A percentile compares a stretch with the other conserved stretches of the same genome.
Conservation (phyloP, 2,113 vertebrate species). For the Zootoca vivipara region DNA sequence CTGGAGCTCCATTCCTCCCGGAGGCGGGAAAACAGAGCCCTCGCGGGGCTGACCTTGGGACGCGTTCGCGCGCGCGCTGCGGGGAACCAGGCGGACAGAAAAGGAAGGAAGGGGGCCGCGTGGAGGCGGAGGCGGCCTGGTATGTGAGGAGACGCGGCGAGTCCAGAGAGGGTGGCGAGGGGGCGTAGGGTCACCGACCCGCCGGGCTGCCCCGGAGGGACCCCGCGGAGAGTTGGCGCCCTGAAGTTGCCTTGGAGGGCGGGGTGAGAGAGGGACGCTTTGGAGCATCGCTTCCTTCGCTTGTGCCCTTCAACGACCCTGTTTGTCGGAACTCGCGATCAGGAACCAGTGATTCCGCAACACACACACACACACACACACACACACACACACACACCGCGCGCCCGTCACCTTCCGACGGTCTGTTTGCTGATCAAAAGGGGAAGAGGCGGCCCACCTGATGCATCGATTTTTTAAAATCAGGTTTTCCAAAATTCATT, state of each 20-base stretch:
- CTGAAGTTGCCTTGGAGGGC: neutral
- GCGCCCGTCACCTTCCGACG: neutral
- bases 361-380: too few species aligned
- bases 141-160: too few species aligned
- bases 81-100: neutral
- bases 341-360: neutral
- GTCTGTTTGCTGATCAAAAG: neutral
- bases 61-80: neutral
- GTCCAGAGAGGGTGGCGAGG: too few species aligned
- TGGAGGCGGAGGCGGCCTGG: neutral
- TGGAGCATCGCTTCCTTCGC: neutral
- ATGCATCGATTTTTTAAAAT: neutral
- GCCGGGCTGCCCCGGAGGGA: neutral
- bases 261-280: neutral
- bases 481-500: too few species aligned
- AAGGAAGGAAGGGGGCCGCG: neutral
- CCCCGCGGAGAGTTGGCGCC: neutral
- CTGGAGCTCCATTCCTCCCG: neutral
- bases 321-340: neutral
- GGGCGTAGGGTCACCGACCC: too few species aligned
- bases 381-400: too few species aligned
- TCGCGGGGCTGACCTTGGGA: slow-evolving; percentile 7
- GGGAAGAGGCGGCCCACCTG: neutral
- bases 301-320: neutral
- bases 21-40: neutral